Conservation (phyloP, 2,888 invertebrate genomes). For the Acleris holmiana region DNA sequence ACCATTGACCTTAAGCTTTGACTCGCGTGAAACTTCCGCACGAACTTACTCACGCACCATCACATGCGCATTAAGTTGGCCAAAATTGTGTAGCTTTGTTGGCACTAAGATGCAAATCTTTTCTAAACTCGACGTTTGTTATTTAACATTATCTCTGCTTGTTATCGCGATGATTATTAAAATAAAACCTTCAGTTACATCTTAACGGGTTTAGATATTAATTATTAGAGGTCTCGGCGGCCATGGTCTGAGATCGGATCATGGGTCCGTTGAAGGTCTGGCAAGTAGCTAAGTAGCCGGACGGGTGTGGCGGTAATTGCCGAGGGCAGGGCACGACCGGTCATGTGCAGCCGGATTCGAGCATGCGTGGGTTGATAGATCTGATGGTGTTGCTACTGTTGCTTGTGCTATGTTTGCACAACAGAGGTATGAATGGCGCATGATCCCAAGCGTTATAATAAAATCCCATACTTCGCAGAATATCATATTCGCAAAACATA, state of each 20-base stretch:
- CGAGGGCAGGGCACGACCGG: conserved; percentile 10
- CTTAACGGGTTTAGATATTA: conserved; percentile 26
- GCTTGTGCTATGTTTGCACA: too few species aligned
- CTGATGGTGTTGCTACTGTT: neutral
- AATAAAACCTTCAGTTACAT: conserved; percentile 9
- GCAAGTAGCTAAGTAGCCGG: conserved; percentile 38
- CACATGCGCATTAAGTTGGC: conserved; percentile 4
- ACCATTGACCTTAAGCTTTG: conserved; percentile 23
- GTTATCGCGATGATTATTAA: neutral
- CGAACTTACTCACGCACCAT: conserved; percentile 19
- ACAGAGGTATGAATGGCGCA: too few species aligned
- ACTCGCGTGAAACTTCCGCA: conserved; percentile 27
- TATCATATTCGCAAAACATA: too few species aligned
- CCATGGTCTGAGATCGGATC: conserved; percentile 35
- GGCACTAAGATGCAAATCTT: neutral
- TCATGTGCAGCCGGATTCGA: conserved; percentile 24
- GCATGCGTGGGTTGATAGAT: conserved; percentile 2
- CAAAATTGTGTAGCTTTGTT: neutral
- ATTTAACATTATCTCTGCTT: conserved; percentile 8
- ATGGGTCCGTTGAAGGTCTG: conserved; percentile 23
- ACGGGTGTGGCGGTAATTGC: conserved; percentile 40
- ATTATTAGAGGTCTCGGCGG: conserved; percentile 35
- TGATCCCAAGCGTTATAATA: too few species aligned
- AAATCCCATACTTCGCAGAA: too few species aligned
- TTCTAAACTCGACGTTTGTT: neutral